These are phyloP conservation scores for Eurosta solidaginis DNA, from an alignment of 1,140 invertebrate genomes.

Conservation along the genomic window DNA sequence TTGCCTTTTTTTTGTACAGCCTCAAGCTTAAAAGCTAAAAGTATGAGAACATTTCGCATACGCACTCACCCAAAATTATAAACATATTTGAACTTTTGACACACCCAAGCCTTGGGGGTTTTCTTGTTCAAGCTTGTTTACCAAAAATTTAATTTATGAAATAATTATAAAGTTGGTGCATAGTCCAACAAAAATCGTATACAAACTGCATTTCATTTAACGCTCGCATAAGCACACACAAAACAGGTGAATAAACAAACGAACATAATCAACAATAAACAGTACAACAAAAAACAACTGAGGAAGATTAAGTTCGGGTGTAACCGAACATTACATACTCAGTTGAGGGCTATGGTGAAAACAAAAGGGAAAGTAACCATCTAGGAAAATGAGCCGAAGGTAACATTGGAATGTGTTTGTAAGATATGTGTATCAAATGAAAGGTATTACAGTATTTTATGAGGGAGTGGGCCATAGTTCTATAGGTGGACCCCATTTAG, in stretches of 20 bases:
- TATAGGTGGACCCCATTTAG: too few species aligned
- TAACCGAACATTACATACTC: too few species aligned
- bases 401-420: too few species aligned
- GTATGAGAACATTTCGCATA: too few species aligned
- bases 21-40: neutral
- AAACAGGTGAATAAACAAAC: slow-evolving; percentile 3
- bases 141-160: slow-evolving; percentile 26
- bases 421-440: too few species aligned
- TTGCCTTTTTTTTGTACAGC: neutral
- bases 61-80: neutral
- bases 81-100: neutral
- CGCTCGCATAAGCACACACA: slow-evolving; percentile 7
- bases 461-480: too few species aligned
- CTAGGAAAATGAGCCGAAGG: too few species aligned
- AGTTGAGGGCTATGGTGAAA: too few species aligned
- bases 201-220: slow-evolving; percentile 26
- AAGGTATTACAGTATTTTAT: too few species aligned
- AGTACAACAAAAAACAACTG: neutral
- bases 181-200: neutral
- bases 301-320: too few species aligned
- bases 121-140: slow-evolving; percentile 11
- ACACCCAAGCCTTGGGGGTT: neutral
- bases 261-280: neutral
- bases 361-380: too few species aligned
- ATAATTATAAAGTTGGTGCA: slow-evolving; percentile 1